Percentiles rank a stretch among this genome's conserved stretches.
These are phyloP conservation scores for Gambusia yucatana DNA, from an alignment of 2,797 vertebrate genomes.

Conservation along the genomic window DNA sequence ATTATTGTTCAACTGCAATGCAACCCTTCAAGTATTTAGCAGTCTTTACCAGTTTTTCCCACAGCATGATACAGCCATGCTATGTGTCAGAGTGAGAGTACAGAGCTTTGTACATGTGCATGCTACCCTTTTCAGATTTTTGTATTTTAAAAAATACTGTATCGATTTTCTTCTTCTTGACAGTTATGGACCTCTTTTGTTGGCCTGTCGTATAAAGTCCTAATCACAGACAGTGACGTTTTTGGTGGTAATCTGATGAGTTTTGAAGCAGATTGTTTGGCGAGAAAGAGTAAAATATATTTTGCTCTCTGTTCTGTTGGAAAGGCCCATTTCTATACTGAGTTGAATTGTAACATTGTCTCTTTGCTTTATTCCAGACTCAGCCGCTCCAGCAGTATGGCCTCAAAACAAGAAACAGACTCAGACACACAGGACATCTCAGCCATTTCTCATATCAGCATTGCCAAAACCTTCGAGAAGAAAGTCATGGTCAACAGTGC, in stretches of 20 bases:
- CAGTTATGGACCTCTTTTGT: not conserved
- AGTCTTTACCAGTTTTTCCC: not conserved
- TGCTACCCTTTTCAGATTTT: not conserved
- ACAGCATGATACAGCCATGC: not conserved
- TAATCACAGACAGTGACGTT: not conserved
- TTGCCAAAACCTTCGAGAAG: constrained; percentile 88
- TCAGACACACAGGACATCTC: constrained; percentile 90
- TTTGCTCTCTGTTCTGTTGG: not conserved
- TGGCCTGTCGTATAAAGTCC: not conserved
- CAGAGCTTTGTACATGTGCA: not conserved
- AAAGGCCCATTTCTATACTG: not conserved
- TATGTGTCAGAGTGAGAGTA: not conserved
- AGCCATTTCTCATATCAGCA: constrained; percentile 61
- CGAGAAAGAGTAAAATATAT: not conserved
- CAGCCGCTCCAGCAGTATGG: constrained; percentile 93
- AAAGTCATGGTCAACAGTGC: constrained; percentile 81
- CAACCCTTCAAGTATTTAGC: not conserved
- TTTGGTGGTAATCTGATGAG: not conserved
- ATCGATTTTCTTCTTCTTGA: not conserved
- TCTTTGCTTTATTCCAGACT: constrained; percentile 78
- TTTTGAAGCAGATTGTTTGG: not conserved
- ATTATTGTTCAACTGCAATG: not conserved
- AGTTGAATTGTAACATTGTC: constrained; percentile 24
- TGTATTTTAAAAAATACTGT: not conserved
- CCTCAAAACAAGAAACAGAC: constrained; percentile 94